Conservation (phyloP, 2,888 invertebrate genomes). For the Morinoia aosen region DNA sequence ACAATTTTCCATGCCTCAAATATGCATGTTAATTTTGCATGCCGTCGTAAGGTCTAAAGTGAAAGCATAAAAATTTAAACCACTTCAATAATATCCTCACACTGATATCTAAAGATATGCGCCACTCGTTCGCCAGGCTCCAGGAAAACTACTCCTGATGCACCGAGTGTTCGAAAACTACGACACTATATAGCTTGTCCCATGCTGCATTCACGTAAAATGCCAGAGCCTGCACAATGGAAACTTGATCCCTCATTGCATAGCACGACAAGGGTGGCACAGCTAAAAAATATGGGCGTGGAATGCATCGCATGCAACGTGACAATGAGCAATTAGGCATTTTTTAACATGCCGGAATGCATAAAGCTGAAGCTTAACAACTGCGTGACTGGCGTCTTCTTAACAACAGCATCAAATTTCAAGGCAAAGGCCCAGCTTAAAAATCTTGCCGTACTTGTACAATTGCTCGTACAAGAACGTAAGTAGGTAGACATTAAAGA, state of each 20-base stretch:
- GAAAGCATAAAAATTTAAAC: too few species aligned
- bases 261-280: not conserved
- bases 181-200: not conserved
- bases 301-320: slow-evolving; percentile 36
- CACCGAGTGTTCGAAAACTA: not conserved
- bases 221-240: not conserved
- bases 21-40: too few species aligned
- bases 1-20: too few species aligned
- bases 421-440: not conserved
- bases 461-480: not conserved
- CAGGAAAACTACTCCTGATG: not conserved
- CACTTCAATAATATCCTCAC: too few species aligned
- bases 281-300: not conserved
- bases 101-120: too few species aligned
- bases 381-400: slow-evolving; percentile 1
- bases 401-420: not conserved
- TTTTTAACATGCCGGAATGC: slow-evolving; percentile 14
- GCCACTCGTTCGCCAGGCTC: too few species aligned
- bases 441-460: not conserved
- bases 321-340: slow-evolving; percentile 19
- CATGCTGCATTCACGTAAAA: slow-evolving; percentile 9
- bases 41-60: too few species aligned
- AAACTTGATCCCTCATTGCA: not conserved
- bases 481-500: not conserved
- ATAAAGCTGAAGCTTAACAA: not conserved